Evolutionary conservation across 2,797 vertebrate species (phyloP).

Genomic region (Hydrophis major): DNA sequence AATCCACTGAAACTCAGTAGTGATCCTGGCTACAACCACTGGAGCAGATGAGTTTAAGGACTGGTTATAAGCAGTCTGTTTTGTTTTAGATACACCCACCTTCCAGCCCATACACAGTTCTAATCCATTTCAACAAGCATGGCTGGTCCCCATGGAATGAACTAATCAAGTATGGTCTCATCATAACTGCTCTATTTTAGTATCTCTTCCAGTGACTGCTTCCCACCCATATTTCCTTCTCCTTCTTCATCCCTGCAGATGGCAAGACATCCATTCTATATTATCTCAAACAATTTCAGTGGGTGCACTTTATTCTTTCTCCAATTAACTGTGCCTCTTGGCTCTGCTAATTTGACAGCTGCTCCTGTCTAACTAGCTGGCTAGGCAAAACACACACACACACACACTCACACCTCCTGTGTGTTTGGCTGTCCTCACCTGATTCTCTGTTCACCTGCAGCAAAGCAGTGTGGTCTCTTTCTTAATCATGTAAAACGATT

Average conservation of each 20-base stretch:
- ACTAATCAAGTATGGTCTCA: not conserved
- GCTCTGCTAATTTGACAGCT: constrained; percentile 29
- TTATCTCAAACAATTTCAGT: constrained; percentile 15
- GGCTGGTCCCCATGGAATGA: not conserved
- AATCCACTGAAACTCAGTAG: not conserved
- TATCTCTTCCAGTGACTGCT: not conserved
- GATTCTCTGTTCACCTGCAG: constrained; percentile 5
- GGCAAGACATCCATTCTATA: not conserved
- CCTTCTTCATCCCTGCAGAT: not conserved
- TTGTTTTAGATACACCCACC: not conserved
- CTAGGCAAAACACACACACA: not conserved
- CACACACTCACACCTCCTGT: not conserved
- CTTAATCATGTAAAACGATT: not conserved
- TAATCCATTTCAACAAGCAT: not conserved
- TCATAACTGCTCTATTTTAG: not conserved
- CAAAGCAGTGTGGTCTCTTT: not conserved
- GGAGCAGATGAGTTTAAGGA: not conserved
- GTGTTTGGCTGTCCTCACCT: not conserved
- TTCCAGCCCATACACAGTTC: not conserved
- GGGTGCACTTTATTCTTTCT: constrained; percentile 1
- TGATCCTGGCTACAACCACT: not conserved
- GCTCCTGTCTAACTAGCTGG: constrained; percentile 1
- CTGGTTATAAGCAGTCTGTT: not conserved
- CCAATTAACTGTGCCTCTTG: constrained; percentile 5
- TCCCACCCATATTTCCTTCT: no score